Percentiles rank a stretch among this genome's conserved stretches.
These are phyloP conservation scores for Platypus cylindrus DNA, from an alignment of 2,888 invertebrate genomes.

Conservation along the genomic window DNA sequence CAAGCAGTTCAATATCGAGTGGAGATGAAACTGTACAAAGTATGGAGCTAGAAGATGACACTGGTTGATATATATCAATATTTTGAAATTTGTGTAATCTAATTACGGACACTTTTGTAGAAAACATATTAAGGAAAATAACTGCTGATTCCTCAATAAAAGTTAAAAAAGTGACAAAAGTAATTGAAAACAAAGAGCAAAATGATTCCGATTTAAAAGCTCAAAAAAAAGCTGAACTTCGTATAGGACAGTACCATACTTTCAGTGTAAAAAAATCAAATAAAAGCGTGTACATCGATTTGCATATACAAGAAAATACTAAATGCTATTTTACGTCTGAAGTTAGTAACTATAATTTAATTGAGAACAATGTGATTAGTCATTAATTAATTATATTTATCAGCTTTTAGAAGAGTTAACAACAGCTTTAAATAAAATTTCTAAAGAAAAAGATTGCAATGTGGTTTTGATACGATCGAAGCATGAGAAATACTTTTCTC, in stretches of 20 bases:
- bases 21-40: conserved; percentile 13
- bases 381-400: too few species aligned
- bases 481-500: conserved; percentile 58
- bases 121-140: conserved; percentile 7
- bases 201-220: conserved; percentile 6
- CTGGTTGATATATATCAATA: neutral
- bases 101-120: conserved; percentile 3
- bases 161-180: conserved; percentile 13
- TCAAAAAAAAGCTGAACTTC: conserved; percentile 11
- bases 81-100: neutral
- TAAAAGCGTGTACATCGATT: conserved; percentile 21
- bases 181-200: conserved; percentile 10
- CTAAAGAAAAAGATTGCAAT: conserved; percentile 49
- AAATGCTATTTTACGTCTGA: conserved; percentile 20
- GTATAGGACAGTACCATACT: conserved; percentile 17
- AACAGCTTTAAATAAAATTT: conserved; percentile 49
- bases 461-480: conserved; percentile 64
- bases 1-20: conserved; percentile 66
- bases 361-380: conserved; percentile 1
- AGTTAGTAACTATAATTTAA: conserved; percentile 13
- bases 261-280: conserved; percentile 22
- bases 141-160: conserved; percentile 11
- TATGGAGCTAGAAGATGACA: conserved; percentile 1
- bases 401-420: conserved; percentile 68
- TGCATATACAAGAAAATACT: conserved; percentile 18